These are phyloP conservation scores for Benitochromis conjunctus DNA, from an alignment of 2,113 vertebrate species.

Conservation along the genomic window DNA sequence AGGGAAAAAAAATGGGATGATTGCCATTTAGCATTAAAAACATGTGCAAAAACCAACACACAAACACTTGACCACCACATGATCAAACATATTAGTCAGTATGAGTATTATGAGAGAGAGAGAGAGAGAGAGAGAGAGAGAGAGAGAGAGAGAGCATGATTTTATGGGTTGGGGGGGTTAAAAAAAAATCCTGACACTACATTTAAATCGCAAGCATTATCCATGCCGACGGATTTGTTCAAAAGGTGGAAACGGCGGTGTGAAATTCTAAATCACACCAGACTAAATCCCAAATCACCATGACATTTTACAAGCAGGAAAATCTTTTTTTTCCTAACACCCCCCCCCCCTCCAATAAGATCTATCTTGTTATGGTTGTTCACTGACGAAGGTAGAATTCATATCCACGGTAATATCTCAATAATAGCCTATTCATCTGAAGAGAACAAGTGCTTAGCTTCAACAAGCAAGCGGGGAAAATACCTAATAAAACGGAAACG, in stretches of 20 bases:
- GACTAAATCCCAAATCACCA: conserved; percentile 64
- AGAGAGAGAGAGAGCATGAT: too few species aligned
- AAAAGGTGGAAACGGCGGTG: conserved; percentile 48
- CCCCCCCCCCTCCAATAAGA: conserved; percentile 11
- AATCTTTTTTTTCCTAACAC: conserved; percentile 3
- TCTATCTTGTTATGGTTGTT: conserved; percentile 60
- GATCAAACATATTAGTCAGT: neutral
- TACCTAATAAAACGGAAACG: conserved; percentile 48
- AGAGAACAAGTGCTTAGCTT: conserved; percentile 56
- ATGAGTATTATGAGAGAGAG: neutral
- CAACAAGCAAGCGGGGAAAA: conserved; percentile 33
- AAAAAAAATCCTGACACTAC: conserved; percentile 7
- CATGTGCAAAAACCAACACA: neutral
- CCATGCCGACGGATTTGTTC: conserved; percentile 30
- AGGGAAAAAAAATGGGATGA: neutral
- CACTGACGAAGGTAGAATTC: conserved; percentile 56
- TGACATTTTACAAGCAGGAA: conserved; percentile 65
- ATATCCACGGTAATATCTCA: conserved; percentile 66
- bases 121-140: too few species aligned
- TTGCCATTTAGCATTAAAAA: neutral
- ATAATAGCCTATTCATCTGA: conserved; percentile 61
- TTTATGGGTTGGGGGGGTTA: neutral
- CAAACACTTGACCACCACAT: neutral
- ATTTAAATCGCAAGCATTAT: conserved; percentile 53
- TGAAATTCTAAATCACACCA: conserved; percentile 69